Conservation (phyloP, 2,888 invertebrate genomes). For the Dysmachus trigonus region DNA sequence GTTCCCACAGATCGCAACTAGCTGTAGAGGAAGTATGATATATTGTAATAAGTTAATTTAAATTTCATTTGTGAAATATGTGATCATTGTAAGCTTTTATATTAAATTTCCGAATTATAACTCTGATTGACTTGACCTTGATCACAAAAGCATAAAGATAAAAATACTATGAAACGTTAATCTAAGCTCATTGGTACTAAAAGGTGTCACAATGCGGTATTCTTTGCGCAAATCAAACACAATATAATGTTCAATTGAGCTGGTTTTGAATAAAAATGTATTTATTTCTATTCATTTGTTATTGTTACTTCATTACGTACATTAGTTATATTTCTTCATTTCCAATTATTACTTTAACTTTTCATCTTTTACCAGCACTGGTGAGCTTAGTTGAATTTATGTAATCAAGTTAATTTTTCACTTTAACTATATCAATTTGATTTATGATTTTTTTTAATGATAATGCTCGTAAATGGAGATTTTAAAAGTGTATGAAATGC, state of each 20-base stretch:
- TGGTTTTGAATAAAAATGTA: neutral
- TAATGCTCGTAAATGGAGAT: neutral
- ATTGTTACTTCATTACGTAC: too few species aligned
- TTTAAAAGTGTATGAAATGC: neutral
- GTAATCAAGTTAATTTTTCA: neutral
- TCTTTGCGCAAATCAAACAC: too few species aligned
- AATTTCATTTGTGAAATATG: too few species aligned
- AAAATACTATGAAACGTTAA: neutral
- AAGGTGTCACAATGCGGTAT: neutral
- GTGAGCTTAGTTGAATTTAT: neutral
- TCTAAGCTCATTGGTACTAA: neutral
- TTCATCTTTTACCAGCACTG: neutral
- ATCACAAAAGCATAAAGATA: neutral
- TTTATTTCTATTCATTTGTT: too few species aligned
- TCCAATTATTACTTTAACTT: neutral
- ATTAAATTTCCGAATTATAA: too few species aligned
- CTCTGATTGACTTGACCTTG: neutral
- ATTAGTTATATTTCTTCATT: neutral
- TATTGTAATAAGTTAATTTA: too few species aligned
- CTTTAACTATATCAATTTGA: neutral
- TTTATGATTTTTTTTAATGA: neutral
- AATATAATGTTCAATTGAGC: neutral
- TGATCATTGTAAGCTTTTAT: too few species aligned
- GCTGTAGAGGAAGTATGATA: too few species aligned
- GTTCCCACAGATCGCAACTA: too few species aligned